These are phyloP conservation scores for Polyploca ridens DNA, from an alignment of 2,888 invertebrate genomes.

Conservation along the genomic window DNA sequence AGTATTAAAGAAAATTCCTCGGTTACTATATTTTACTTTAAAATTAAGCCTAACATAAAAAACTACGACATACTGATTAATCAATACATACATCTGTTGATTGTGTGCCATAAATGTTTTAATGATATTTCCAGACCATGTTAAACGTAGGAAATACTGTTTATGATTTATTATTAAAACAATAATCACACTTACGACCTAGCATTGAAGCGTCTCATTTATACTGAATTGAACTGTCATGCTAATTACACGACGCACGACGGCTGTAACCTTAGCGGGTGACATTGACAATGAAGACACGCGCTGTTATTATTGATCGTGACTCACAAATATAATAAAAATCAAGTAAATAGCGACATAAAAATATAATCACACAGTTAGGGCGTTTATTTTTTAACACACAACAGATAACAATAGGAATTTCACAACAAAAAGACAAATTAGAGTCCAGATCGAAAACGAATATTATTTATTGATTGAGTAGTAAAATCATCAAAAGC, in stretches of 20 bases:
- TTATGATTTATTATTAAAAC: not conserved
- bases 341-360: not conserved
- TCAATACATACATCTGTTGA: too few species aligned
- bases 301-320: slow-evolving; percentile 15
- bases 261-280: not conserved
- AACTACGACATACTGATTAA: too few species aligned
- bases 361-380: not conserved
- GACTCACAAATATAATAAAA: slow-evolving; percentile 8
- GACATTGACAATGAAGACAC: slow-evolving; percentile 16
- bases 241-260: not conserved
- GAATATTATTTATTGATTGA: too few species aligned
- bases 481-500: too few species aligned
- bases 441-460: too few species aligned
- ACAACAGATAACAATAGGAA: too few species aligned
- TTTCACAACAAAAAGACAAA: too few species aligned
- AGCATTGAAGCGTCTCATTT: not conserved
- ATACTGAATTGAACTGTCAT: slow-evolving; percentile 5
- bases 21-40: too few species aligned
- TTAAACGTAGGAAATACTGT: not conserved
- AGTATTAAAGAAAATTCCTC: not conserved
- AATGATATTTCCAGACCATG: not conserved
- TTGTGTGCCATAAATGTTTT: too few species aligned
- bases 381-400: too few species aligned
- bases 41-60: too few species aligned
- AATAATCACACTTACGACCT: not conserved